Conservation (phyloP, 1,140 invertebrate genomes). For the Ceratosolen solmsi region DNA sequence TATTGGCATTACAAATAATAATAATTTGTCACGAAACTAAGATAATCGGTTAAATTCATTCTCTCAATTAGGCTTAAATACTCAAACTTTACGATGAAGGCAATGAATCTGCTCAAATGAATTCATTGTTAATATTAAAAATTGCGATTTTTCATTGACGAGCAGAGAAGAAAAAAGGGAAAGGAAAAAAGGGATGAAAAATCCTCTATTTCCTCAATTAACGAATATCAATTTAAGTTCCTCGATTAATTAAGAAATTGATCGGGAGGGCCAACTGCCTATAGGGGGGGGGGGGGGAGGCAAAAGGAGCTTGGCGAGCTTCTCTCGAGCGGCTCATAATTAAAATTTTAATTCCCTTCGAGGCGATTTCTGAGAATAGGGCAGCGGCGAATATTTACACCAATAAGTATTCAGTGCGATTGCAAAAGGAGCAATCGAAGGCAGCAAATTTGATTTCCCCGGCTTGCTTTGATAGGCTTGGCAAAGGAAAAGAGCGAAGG, state of each 20-base stretch:
- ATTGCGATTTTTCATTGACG: slow-evolving; percentile 8
- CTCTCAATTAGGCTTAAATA: not conserved
- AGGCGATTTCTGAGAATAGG: not conserved
- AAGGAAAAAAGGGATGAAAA: not conserved
- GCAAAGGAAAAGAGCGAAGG: not conserved
- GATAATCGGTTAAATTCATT: not conserved
- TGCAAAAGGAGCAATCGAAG: slow-evolving; percentile 37
- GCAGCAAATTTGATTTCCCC: slow-evolving; percentile 33
- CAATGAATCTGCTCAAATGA: not conserved
- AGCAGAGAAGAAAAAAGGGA: not conserved
- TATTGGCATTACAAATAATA: not conserved
- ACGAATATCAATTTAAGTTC: slow-evolving; percentile 50
- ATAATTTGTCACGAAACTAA: not conserved
- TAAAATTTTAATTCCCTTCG: slow-evolving; percentile 50
- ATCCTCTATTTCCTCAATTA: slow-evolving; percentile 34
- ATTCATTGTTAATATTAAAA: too few species aligned
- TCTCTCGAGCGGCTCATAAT: slow-evolving; percentile 9
- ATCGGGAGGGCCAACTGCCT: not conserved
- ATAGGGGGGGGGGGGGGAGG: not conserved
- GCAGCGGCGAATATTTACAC: not conserved
- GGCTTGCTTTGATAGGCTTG: not conserved
- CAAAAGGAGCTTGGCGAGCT: not conserved
- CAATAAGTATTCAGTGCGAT: slow-evolving; percentile 18
- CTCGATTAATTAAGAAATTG: slow-evolving; percentile 54
- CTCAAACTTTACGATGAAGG: not conserved